Evolutionary conservation across 2,888 invertebrate species (phyloP), one percentile per base, ranked within the genome.

Genomic region (Cosmia pyralina): DNA sequence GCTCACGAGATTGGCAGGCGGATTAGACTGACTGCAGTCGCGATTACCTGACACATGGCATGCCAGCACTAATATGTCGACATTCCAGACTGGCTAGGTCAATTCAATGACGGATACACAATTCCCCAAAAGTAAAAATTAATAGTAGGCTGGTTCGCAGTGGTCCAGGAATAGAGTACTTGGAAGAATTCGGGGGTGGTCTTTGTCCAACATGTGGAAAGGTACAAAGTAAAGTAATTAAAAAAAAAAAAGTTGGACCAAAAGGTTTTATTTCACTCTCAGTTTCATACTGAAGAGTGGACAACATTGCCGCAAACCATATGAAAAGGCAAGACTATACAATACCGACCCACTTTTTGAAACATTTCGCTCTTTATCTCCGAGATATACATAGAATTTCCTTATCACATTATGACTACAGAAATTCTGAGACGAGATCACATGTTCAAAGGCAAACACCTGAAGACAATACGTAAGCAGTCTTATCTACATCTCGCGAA

Each of bases 361-460:
- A 46, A n/a, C 7, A 53, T 53, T n/a, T n/a, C 15, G 22, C 17
- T 50, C 0, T 11, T 6, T 46, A 50, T 53, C n/a, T 58, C 4
- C 8, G 4, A 19, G 11, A 41, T 44, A 34, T 17, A 19, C 4
- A n/a, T 17, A 79, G 2, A 52, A 52, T 11, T 62, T 34, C 19
- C 55, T 34, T 80, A 77, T 80, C 75, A 74, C 48, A 34, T 19
- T 28, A 58, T 34, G 70, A 53, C 55, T 57, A 62, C 52, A 34
- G 58, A 79, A 34, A 74, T 57, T 62, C 75, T 22, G 38, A 46
- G 65, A 74, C 34, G 19, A 62, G 2, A 75, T 79, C 79, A 79
- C 79, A 76, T 76, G 76, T 64, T 72, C 41, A 53, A 50, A 59
- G 13, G 22, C 34, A 79, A 76, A 79, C 73, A 79, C 52, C 41